These are phyloP conservation scores for Eudemis profundana DNA, from an alignment of 2,888 invertebrate genomes.

Conservation along the genomic window DNA sequence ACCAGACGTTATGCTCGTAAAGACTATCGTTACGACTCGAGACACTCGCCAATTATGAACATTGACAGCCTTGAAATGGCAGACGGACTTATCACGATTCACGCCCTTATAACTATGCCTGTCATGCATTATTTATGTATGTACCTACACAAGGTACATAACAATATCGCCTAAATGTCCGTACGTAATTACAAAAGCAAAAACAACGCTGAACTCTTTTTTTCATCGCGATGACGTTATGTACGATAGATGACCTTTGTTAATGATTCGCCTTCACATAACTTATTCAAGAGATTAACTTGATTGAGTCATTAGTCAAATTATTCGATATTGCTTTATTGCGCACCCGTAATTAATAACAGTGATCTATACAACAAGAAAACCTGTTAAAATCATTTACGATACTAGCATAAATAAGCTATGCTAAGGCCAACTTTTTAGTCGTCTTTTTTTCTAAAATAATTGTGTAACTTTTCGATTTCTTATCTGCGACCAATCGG, in stretches of 20 bases:
- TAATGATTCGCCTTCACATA: slow-evolving; percentile 49
- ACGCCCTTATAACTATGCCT: slow-evolving; percentile 21
- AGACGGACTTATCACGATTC: slow-evolving; percentile 55
- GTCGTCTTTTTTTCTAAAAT: slow-evolving; percentile 52
- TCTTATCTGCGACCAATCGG: slow-evolving; percentile 63
- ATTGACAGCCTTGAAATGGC: slow-evolving; percentile 59
- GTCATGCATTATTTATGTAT: background rate
- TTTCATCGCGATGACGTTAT: slow-evolving; percentile 44
- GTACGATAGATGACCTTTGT: slow-evolving; percentile 44
- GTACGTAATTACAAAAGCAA: slow-evolving; percentile 16
- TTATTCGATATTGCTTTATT: slow-evolving; percentile 50
- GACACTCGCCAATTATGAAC: slow-evolving; percentile 33
- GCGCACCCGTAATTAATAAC: slow-evolving; percentile 42
- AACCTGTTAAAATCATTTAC: slow-evolving; percentile 31
- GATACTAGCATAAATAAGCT: slow-evolving; percentile 28
- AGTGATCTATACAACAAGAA: slow-evolving; percentile 31
- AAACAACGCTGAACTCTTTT: slow-evolving; percentile 25
- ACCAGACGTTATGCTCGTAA: slow-evolving; percentile 32
- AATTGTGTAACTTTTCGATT: slow-evolving; percentile 58
- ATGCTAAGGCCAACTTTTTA: slow-evolving; percentile 30
- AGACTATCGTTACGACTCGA: slow-evolving; percentile 26
- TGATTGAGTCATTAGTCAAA: slow-evolving; percentile 52
- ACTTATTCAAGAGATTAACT: slow-evolving; percentile 51
- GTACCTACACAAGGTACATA: too few relatives aligned
- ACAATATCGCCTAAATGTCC: background rate